Base-by-base conservation (phyloP, 1,140 invertebrate species). In the Plodia interpunctella region DNA sequence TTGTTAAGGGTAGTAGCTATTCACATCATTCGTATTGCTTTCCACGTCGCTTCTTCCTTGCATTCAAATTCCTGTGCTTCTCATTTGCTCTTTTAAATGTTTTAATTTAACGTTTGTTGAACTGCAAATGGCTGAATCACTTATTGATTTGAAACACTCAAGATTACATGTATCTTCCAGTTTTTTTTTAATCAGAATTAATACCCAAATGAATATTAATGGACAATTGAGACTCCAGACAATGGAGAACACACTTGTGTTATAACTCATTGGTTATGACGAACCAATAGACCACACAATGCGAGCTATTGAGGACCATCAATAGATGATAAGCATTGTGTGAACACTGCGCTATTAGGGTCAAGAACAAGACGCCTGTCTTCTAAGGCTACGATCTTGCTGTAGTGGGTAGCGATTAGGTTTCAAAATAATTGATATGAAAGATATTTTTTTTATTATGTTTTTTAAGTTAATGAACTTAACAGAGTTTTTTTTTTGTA, bases 211-310 rank as follows among this genome's bases (percentile, higher is more conserved):
- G 38, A 44, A 44, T 17, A 44, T 17, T 44, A 44, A 44, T 44
- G 38, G 15, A 44, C 1, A 15, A 15, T 44, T 15, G 15, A 15
- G 38, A 3, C 13, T 44, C 5, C 38, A 15, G 13, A 15, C 30
- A 18, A 38, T 19, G 21, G 21, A 35, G 9, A 44, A 44, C 6
- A 15, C 38, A 44, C 13, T 10, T 44, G 15, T 21, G 32, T 25
- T 6, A 49, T 25, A 56, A 51, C 52, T 17, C 49, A 56, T 61
- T 60, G 52, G 30, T 54, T 49, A 55, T 35, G 58, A 53, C 51
- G 25, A 53, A 25, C 51, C 51, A 28, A 59, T 59, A 59, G 50
- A 30, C 54, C 28, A 38, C 28, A 35, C 54, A 18, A 15, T 10
- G 28, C 15, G 54, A 35, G 28, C 17, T 15, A 54, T 30, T 18